Conservation (phyloP, 2,797 vertebrate species). For the Micromesistius poutassou region DNA sequence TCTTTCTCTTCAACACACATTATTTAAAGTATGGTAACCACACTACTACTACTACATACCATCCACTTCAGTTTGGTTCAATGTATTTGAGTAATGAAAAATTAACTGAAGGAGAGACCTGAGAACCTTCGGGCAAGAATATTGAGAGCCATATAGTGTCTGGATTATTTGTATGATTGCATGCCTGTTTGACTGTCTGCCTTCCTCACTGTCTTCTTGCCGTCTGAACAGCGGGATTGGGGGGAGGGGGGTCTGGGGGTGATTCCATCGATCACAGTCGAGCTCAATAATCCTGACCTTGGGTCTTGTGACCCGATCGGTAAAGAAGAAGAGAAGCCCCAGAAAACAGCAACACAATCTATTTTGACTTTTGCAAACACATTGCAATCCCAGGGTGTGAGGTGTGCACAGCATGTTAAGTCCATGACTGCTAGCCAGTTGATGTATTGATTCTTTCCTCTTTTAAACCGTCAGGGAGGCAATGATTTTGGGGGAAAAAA, state of each 20-base stretch:
- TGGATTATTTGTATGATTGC: not conserved
- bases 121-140: too few species aligned
- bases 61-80: too few species aligned
- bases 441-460: not conserved
- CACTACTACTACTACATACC: not conserved
- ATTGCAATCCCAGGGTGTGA: not conserved
- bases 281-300: slow-evolving; percentile 46
- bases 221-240: not conserved
- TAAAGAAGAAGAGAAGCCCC: not conserved
- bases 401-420: not conserved
- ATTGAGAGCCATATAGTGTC: not conserved
- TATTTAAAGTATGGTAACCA: not conserved
- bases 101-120: not conserved
- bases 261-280: slow-evolving; percentile 39
- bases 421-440: not conserved
- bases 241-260: slow-evolving; percentile 15
- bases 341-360: not conserved
- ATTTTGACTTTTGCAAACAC: not conserved
- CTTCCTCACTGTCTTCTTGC: not conserved
- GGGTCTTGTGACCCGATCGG: slow-evolving; percentile 3
- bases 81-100: not conserved
- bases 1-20: not conserved
- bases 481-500: not conserved
- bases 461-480: not conserved
- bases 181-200: not conserved